Evolutionary conservation across 2,797 vertebrate species (phyloP).

Genomic region (Pelobates cultripes): DNA sequence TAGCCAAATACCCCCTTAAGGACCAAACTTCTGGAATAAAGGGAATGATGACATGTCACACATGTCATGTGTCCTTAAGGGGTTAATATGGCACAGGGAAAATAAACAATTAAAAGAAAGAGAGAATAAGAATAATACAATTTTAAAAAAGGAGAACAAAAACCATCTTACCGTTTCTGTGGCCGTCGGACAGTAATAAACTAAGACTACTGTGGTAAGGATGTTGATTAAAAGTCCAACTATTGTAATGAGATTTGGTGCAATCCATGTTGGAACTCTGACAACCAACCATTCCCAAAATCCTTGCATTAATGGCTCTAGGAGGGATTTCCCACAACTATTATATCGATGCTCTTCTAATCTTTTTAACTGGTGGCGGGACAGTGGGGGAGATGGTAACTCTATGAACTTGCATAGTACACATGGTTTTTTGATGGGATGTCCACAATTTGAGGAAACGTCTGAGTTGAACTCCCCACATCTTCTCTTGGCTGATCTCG

Average conservation of each 20-base stretch:
- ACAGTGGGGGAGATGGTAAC: conserved; percentile 87
- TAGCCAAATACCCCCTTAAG: too few relatives aligned
- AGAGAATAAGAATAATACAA: not conserved
- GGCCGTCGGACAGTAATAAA: conserved; percentile 95
- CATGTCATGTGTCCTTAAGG: too few relatives aligned
- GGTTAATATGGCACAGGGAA: too few relatives aligned
- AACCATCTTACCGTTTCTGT: conserved; percentile 86
- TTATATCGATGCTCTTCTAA: conserved; percentile 96
- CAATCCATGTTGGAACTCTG: conserved; percentile 90
- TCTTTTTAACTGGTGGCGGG: conserved; percentile 92
- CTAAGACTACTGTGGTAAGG: conserved; percentile 90
- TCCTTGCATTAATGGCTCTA: conserved; percentile 95
- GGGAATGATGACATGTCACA: too few relatives aligned
- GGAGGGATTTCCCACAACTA: conserved; percentile 88
- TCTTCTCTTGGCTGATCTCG: conserved; percentile 77
- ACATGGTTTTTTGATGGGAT: conserved; percentile 65
- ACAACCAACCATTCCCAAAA: conserved; percentile 97
- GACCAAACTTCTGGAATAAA: too few relatives aligned
- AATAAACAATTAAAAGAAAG: too few relatives aligned
- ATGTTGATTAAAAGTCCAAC: conserved; percentile 92
- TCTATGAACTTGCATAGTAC: conserved; percentile 85
- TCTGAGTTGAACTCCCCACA: conserved; percentile 77
- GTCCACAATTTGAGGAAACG: conserved; percentile 67
- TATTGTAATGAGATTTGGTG: conserved; percentile 96
- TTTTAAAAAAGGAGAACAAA: not conserved